Conservation (phyloP, 53 echinoderm and acorn worm species). For the Mesocentrotus franciscanus region DNA sequence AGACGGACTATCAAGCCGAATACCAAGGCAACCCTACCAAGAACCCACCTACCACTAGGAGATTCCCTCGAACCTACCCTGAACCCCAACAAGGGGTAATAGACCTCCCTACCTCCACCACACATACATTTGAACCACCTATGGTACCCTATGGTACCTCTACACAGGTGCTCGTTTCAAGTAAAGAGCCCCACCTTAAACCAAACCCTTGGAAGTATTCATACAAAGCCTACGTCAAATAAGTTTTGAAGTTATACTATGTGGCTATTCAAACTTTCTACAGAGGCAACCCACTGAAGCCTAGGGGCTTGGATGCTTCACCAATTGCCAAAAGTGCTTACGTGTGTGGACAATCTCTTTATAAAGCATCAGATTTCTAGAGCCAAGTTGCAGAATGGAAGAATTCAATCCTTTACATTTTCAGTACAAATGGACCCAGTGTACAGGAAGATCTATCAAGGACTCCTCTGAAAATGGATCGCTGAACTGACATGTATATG, state of each 20-base stretch:
- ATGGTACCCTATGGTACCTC: slow-evolving; percentile 86
- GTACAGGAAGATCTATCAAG: not conserved
- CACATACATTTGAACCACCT: slow-evolving; percentile 79
- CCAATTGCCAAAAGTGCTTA: not conserved
- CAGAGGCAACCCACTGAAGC: not conserved
- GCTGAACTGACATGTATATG: not conserved
- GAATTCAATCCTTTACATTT: not conserved
- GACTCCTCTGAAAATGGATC: not conserved
- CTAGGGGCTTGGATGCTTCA: not conserved
- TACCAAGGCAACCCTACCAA: slow-evolving; percentile 80
- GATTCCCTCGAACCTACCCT: slow-evolving; percentile 82
- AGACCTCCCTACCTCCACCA: slow-evolving; percentile 87
- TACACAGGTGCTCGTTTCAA: slow-evolving; percentile 93
- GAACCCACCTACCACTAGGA: slow-evolving; percentile 82
- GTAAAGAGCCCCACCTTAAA: slow-evolving; percentile 94
- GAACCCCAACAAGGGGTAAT: slow-evolving; percentile 77
- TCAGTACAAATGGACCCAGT: no score
- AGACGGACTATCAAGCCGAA: slow-evolving; percentile 75
- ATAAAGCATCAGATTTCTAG: not conserved
- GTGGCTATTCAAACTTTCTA: not conserved
- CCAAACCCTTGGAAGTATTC: slow-evolving; percentile 99
- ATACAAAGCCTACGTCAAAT: slow-evolving; percentile 81
- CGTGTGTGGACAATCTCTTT: not conserved
- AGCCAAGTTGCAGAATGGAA: not conserved
- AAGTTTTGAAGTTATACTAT: not conserved